These are phyloP conservation scores for Octomys mimax DNA, from an alignment of 2,797 vertebrate species.

Conservation along the genomic window DNA sequence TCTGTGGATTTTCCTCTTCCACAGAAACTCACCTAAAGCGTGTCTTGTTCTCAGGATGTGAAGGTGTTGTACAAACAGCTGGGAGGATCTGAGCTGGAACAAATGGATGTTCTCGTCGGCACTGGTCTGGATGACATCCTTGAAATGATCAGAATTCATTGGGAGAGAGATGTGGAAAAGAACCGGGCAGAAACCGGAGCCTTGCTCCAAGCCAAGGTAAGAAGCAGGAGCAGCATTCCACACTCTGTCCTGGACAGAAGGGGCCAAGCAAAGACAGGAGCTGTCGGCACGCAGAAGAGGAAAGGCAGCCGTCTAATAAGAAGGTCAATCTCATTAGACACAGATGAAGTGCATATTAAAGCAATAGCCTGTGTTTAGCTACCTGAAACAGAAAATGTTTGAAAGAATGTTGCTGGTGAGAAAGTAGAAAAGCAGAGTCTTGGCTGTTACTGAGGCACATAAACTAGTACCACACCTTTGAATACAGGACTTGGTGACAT, in stretches of 20 bases:
- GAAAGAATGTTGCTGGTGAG: background rate
- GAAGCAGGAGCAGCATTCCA: background rate
- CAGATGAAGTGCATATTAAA: background rate
- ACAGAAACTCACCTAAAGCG: background rate
- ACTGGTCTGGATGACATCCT: slow-evolving; percentile 95
- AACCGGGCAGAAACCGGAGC: slow-evolving; percentile 92
- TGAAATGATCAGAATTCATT: slow-evolving; percentile 94
- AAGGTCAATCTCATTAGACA: background rate
- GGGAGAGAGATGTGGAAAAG: slow-evolving; percentile 95
- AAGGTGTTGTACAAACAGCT: slow-evolving; percentile 94
- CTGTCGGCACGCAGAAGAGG: background rate
- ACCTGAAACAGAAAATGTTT: slow-evolving; percentile 11
- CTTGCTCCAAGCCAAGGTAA: slow-evolving; percentile 94
- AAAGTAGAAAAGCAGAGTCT: background rate
- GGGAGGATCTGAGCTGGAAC: slow-evolving; percentile 92
- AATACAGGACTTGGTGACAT: background rate
- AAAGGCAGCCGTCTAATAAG: background rate
- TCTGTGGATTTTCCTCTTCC: background rate
- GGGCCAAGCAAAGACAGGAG: background rate
- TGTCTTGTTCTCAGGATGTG: slow-evolving; percentile 91
- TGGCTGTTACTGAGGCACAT: background rate
- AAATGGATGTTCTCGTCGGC: slow-evolving; percentile 91
- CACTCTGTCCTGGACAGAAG: background rate
- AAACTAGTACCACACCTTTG: background rate
- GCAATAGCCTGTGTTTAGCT: background rate